Evolutionary conservation across 2,888 invertebrate species (phyloP).

Genomic region (Pterostichus niger): DNA sequence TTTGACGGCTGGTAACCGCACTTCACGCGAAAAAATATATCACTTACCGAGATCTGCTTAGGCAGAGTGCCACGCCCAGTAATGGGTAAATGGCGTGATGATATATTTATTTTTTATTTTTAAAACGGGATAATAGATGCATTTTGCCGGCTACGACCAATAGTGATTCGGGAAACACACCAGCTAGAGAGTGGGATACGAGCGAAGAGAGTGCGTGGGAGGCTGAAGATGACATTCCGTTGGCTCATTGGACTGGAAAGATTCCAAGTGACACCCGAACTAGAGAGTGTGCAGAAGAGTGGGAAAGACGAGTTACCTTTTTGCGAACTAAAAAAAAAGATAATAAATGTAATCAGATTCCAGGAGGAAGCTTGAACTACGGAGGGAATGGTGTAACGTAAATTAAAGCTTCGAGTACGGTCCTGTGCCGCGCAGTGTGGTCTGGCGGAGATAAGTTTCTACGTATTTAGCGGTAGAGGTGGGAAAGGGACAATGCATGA

Average conservation of each 20-base stretch:
- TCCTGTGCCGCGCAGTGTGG: no score
- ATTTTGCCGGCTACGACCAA: neutral
- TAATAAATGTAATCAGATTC: neutral
- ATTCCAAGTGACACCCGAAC: neutral
- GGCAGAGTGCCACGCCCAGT: no score
- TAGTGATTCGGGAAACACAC: no score
- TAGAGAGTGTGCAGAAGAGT: neutral
- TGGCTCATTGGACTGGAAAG: neutral
- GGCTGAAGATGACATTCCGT: neutral
- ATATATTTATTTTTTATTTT: no score
- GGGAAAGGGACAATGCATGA: no score
- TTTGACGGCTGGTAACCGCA: no score
- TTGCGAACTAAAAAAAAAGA: neutral
- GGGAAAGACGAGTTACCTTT: neutral
- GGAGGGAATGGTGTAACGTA: constrained; percentile 12
- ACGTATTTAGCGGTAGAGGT: no score
- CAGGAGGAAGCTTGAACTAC: constrained; percentile 1
- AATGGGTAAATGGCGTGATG: no score
- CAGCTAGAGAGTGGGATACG: neutral
- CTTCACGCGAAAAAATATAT: no score
- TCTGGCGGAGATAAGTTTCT: no score
- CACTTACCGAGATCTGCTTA: no score
- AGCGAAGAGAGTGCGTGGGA: neutral
- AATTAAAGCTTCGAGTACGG: neutral
- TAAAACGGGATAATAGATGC: neutral